Conservation (phyloP, 2,888 invertebrate genomes). For the Dromius quadrimaculatus region DNA sequence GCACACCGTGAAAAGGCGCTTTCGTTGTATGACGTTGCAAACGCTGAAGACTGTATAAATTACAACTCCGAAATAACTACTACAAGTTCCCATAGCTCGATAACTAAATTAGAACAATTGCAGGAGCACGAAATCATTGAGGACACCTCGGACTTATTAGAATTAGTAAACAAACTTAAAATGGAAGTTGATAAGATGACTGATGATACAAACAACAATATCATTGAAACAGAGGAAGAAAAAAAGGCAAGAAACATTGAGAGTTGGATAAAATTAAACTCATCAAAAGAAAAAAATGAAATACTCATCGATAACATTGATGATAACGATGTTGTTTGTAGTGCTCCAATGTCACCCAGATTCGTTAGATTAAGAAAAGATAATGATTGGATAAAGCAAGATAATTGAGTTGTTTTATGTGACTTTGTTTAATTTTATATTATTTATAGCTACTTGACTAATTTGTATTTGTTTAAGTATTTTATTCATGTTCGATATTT, state of each 20-base stretch:
- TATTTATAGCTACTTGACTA: neutral
- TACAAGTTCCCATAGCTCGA: conserved; percentile 21
- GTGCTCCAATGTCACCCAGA: conserved; percentile 39
- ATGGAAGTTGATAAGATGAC: conserved; percentile 57
- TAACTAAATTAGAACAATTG: conserved; percentile 10
- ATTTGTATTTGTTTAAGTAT: conserved; percentile 1
- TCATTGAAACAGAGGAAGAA: conserved; percentile 36
- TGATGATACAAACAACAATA: conserved; percentile 55
- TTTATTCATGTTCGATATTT: conserved; percentile 1
- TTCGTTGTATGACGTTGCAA: neutral
- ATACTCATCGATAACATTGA: conserved; percentile 20
- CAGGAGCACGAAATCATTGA: conserved; percentile 34
- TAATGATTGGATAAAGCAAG: conserved; percentile 37
- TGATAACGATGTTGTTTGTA: conserved; percentile 5
- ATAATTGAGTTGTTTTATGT: neutral
- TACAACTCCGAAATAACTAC: conserved; percentile 26
- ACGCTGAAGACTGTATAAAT: conserved; percentile 4
- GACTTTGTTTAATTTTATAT: neutral
- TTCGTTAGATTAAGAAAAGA: conserved; percentile 33
- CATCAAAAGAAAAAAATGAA: conserved; percentile 20
- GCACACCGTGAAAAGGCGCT: neutral
- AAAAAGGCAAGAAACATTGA: neutral
- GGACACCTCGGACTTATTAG: conserved; percentile 53
- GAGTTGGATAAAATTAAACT: neutral
- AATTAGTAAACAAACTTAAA: conserved; percentile 55